Conservation (phyloP, 1,140 invertebrate genomes). For the Acromyrmex echinatior region DNA sequence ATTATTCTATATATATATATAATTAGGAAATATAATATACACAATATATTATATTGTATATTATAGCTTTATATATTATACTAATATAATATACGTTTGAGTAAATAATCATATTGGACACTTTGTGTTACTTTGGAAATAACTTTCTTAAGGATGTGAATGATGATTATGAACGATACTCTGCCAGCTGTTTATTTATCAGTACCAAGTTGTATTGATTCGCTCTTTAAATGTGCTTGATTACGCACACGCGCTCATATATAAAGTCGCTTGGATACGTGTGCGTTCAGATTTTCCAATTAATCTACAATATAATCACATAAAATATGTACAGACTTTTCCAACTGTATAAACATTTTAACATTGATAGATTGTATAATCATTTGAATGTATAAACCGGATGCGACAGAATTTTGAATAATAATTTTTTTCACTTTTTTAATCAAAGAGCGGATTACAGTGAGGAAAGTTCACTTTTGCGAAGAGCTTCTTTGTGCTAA, state of each 20-base stretch:
- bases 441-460: conserved; percentile 35
- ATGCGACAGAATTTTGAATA: conserved; percentile 43
- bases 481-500: conserved; percentile 1
- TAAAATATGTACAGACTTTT: neutral
- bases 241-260: conserved; percentile 16
- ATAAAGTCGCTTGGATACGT: neutral
- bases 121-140: neutral
- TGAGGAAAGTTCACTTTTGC: neutral
- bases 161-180: neutral
- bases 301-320: conserved; percentile 13
- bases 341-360: too few relatives aligned
- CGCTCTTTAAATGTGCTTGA: conserved; percentile 39
- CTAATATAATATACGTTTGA: neutral
- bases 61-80: neutral
- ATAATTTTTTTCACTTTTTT: conserved; percentile 16
- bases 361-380: neutral
- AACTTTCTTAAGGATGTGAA: neutral
- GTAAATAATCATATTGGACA: neutral
- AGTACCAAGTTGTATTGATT: conserved; percentile 66
- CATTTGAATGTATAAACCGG: neutral
- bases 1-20: neutral
- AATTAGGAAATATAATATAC: neutral
- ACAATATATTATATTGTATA: too few relatives aligned
- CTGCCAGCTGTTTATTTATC: conserved; percentile 25
- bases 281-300: neutral